Base-by-base conservation (phyloP, 2,797 vertebrate species). In the Microhierax caerulescens region DNA sequence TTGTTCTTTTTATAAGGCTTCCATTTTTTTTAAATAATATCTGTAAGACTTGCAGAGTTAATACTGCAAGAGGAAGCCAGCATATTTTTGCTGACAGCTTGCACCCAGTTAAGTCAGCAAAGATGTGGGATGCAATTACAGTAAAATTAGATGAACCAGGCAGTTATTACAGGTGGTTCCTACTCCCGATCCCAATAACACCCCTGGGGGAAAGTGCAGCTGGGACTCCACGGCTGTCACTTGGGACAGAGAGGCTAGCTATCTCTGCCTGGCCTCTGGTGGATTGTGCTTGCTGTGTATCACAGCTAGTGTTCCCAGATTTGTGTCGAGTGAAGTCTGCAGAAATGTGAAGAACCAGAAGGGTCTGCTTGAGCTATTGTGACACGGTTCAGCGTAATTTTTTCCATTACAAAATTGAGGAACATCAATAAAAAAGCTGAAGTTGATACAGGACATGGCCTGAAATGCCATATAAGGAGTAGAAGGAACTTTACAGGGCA, bases 161-260 rank as follows among this genome's bases (percentile, higher is more conserved):
- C 30, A 65, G 39, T 69, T 87, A 30, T 48, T 87, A 16, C 13
- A 53, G 21, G 30, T 74, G 53, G 11, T 43, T 90, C 27, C 43
- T 79, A 16, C 28, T 68, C 37, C 57, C 75, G 39, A 28, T 65
- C 47, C 37, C 53, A 37, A 45, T 51, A 28, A 39, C 21, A 47
- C 5, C 37, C 18, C 17, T 24, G 28, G 70, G 32, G 39, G 18
- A 63, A 63, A 34, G 18, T 1, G 0, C 39, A 48, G 34, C 0
- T 73, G 18, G n/a, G 14, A 59, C 5, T 16, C 8, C 36, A 13
- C 32, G 39, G 50, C 12, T 84, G 5, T 36, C 12, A 28, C 59
- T 83, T 82, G 69, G 60, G 39, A 81, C 24, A 28, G n/a, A 48
- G 39, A 41, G 50, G 28, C 43, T 81, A 61, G 22, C 32, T 69